Conservation (phyloP, 1,140 invertebrate species). For the Uloborus diversus region DNA sequence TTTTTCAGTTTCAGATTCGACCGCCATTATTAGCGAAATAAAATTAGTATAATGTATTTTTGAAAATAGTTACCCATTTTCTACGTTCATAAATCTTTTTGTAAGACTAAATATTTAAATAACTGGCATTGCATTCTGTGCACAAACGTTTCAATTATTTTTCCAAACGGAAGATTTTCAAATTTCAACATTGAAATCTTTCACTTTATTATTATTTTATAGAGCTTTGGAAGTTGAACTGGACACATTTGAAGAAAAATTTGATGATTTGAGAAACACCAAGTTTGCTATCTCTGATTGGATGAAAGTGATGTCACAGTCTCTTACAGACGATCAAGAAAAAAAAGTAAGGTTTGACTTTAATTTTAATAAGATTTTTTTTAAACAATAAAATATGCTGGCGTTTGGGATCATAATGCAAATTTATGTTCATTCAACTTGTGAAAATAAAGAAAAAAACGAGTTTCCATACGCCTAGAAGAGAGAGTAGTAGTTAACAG, state of each 20-base stretch:
- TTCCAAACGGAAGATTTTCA: too few relatives aligned
- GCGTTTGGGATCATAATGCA: not conserved
- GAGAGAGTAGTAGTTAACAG: not conserved
- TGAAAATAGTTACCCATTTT: too few relatives aligned
- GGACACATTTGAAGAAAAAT: constrained; percentile 27
- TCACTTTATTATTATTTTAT: not conserved
- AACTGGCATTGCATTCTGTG: too few relatives aligned
- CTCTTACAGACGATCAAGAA: constrained; percentile 16
- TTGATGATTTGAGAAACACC: constrained; percentile 40
- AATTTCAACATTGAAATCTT: not conserved
- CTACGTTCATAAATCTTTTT: too few relatives aligned
- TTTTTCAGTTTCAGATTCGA: too few relatives aligned
- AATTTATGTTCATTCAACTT: not conserved
- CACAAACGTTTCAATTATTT: too few relatives aligned
- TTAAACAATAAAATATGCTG: not conserved
- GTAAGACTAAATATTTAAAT: too few relatives aligned
- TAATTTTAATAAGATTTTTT: not conserved
- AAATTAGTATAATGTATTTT: too few relatives aligned
- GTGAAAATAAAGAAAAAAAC: not conserved
- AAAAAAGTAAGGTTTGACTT: constrained; percentile 2
- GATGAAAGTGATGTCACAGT: constrained; percentile 13
- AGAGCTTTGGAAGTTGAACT: constrained; percentile 30
- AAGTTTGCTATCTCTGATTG: constrained; percentile 26
- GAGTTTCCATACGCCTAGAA: not conserved
- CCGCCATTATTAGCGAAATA: too few relatives aligned